Percentiles rank a stretch among this genome's conserved stretches.
phyloP scores from a whole-genome alignment of 2,113 vertebrate genomes.

The Neoarius graeffei region DNA sequence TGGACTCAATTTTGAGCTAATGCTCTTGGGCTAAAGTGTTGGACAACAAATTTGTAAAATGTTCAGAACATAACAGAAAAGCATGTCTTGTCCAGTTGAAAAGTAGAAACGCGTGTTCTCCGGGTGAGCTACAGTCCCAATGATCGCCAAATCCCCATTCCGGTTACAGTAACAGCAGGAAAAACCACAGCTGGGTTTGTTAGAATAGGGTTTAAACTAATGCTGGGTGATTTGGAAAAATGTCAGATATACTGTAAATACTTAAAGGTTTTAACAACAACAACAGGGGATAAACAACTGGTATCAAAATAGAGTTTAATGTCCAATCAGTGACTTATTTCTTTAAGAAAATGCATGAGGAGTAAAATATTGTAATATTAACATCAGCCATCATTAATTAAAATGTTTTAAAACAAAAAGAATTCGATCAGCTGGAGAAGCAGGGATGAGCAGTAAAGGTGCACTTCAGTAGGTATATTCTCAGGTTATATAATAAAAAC shows the following conservation, averaged over 20 bases:
- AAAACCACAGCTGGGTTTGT: neutral
- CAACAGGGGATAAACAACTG: neutral
- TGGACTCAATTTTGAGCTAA: too few species aligned
- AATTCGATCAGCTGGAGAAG: neutral
- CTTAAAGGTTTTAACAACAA: neutral
- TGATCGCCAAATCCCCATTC: too few species aligned
- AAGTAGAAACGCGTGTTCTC: too few species aligned
- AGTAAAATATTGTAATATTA: neutral
- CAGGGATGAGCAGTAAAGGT: neutral
- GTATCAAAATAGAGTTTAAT: neutral
- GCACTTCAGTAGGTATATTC: conserved; percentile 26
- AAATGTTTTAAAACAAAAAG: neutral
- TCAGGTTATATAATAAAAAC: neutral
- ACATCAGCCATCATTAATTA: neutral
- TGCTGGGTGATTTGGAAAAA: neutral
- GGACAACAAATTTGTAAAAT: neutral
- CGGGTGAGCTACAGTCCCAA: too few species aligned
- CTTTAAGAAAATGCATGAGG: neutral
- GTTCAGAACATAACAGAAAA: too few species aligned
- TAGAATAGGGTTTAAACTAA: neutral
- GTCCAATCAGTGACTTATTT: neutral
- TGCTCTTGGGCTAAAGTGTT: too few species aligned
- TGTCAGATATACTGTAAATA: neutral
- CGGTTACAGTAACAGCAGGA: too few species aligned
- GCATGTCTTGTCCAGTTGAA: too few species aligned